A percentile compares a stretch with the other conserved stretches of the same genome.
Evolutionary conservation across 1,140 invertebrate species (phyloP).

Genomic region (Camponotus vicinus): DNA sequence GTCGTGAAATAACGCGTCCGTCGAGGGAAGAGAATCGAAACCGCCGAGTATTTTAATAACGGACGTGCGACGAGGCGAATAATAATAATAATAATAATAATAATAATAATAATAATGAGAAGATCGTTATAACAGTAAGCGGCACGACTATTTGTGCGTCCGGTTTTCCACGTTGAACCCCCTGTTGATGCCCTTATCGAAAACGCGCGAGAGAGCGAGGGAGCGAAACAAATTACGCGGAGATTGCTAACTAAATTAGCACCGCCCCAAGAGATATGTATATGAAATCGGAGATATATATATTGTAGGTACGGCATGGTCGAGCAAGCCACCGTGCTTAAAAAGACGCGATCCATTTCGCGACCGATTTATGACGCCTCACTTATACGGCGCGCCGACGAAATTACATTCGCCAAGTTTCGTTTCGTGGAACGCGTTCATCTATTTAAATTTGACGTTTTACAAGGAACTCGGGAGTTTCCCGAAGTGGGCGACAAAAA

Average conservation of each 20-base stretch:
- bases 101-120: background rate
- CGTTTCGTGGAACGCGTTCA: conserved; percentile 3
- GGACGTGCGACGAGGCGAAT: background rate
- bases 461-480: background rate
- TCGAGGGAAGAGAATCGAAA: conserved; percentile 30
- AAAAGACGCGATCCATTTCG: conserved; percentile 55
- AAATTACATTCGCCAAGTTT: conserved; percentile 39
- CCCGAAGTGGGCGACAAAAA: background rate
- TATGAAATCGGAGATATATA: conserved; percentile 49
- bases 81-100: conserved; percentile 13
- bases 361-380: conserved; percentile 60
- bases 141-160: conserved; percentile 28
- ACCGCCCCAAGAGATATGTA: conserved; percentile 59
- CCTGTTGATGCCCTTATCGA: background rate
- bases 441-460: conserved; percentile 2
- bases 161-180: conserved; percentile 29
- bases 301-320: too few species aligned
- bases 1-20: conserved; percentile 44
- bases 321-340: conserved; percentile 14
- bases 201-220: background rate
- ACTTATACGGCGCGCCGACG: conserved; percentile 26
- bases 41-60: conserved; percentile 48
- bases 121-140: conserved; percentile 60
- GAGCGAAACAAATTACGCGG: conserved; percentile 50
- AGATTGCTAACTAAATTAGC: conserved; percentile 67